Conservation (phyloP, 2,113 vertebrate genomes). For the Leptosomus discolor region DNA sequence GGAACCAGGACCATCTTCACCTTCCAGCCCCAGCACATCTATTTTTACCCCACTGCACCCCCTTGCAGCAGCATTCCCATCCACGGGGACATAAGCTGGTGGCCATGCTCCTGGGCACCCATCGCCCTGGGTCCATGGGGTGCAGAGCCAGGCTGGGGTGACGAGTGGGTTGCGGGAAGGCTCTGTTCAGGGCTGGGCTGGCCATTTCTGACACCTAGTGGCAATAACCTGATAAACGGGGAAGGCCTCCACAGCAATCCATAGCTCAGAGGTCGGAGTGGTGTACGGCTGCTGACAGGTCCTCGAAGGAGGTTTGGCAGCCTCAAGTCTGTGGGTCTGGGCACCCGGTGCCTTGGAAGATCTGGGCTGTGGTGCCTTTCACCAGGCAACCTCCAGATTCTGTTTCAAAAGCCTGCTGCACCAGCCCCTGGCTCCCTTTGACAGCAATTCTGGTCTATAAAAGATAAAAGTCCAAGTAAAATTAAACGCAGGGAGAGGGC, state of each 20-base stretch:
- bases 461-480: not conserved
- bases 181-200: not conserved
- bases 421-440: not conserved
- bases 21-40: not conserved
- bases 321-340: not conserved
- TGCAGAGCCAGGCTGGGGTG: not conserved
- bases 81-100: not conserved
- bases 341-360: not conserved
- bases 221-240: not conserved
- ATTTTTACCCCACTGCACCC: no score
- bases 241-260: not conserved
- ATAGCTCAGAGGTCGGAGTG: not conserved
- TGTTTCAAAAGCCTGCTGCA: not conserved
- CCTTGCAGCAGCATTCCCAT: not conserved
- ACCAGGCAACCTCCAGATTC: not conserved
- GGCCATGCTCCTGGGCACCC: not conserved
- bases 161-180: not conserved
- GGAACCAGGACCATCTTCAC: not conserved
- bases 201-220: conserved; percentile 63
- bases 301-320: not conserved
- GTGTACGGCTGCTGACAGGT: not conserved
- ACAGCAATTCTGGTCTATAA: not conserved
- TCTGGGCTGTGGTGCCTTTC: not conserved
- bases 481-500: not conserved
- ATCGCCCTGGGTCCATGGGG: not conserved